These are phyloP conservation scores for Drosophila lini DNA, from an alignment of 1,140 invertebrate species.

Conservation along the genomic window DNA sequence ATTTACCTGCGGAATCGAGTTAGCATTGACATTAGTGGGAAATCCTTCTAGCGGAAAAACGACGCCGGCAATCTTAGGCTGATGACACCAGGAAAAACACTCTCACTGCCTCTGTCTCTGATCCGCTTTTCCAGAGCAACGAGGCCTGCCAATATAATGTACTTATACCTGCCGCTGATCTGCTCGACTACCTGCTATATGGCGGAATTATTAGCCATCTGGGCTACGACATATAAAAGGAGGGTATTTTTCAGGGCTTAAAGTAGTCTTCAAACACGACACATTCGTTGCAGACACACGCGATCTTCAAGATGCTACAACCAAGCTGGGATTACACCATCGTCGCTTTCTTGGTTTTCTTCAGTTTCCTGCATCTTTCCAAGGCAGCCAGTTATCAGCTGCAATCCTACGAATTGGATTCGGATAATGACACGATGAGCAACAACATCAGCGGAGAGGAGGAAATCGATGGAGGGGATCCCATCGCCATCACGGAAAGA, in stretches of 20 bases:
- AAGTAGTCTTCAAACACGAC: constrained; percentile 55
- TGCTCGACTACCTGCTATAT: constrained; percentile 57
- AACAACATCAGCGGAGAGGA: constrained; percentile 12
- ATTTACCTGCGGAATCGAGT: constrained; percentile 59
- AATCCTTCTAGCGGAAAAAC: constrained; percentile 68
- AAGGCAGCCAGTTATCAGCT: constrained; percentile 51
- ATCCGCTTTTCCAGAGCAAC: constrained; percentile 62
- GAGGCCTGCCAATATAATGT: constrained; percentile 37
- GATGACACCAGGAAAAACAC: constrained; percentile 81
- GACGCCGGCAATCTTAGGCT: constrained; percentile 65
- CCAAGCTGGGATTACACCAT: constrained; percentile 41
- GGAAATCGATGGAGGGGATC: background rate
- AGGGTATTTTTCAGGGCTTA: constrained; percentile 20
- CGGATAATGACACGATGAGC: background rate
- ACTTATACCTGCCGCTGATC: constrained; percentile 27
- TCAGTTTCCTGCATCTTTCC: background rate
- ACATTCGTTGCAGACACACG: constrained; percentile 52
- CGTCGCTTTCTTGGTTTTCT: constrained; percentile 8
- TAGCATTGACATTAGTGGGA: constrained; percentile 53
- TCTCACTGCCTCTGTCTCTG: constrained; percentile 39
- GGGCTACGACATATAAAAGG: constrained; percentile 57
- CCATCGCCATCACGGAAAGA: constrained; percentile 1
- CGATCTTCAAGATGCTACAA: constrained; percentile 59
- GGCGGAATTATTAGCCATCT: constrained; percentile 46
- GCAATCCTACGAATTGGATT: constrained; percentile 19